Evolutionary conservation across 2,113 vertebrate species (phyloP).

Genomic region (Ivindomyrus marchei): DNA sequence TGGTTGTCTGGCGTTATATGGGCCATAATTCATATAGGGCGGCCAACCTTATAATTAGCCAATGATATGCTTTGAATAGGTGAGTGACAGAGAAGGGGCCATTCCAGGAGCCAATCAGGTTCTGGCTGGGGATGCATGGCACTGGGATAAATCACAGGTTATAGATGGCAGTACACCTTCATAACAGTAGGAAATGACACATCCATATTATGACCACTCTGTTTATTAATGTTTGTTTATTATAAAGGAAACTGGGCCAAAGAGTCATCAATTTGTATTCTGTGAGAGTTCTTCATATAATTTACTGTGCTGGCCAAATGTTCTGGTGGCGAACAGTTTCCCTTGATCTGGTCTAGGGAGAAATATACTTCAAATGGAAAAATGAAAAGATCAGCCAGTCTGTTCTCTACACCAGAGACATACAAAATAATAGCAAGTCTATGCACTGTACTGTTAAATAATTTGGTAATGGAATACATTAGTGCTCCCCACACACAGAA

Average conservation of each 20-base stretch:
- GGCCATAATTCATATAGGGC: not conserved
- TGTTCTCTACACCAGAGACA: not conserved
- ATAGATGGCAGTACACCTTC: not conserved
- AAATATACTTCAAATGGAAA: not conserved
- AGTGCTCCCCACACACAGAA: not conserved
- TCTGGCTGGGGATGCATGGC: not conserved
- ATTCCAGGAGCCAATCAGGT: not conserved
- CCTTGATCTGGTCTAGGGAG: constrained; percentile 1
- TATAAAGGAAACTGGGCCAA: not conserved
- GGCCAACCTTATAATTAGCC: not conserved
- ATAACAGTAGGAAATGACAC: not conserved
- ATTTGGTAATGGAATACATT: constrained; percentile 8
- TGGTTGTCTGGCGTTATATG: not conserved
- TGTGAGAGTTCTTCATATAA: not conserved
- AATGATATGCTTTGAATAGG: not conserved
- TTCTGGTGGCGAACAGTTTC: not conserved
- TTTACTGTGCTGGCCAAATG: not conserved
- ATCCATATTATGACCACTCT: not conserved
- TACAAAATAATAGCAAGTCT: not conserved
- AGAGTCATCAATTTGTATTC: not conserved
- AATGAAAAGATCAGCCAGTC: not conserved
- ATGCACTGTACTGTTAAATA: not conserved
- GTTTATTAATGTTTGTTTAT: not conserved
- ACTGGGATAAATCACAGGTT: not conserved
- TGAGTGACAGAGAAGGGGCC: not conserved